Conservation (phyloP, 2,797 vertebrate genomes). For the Fringilla coelebs region DNA sequence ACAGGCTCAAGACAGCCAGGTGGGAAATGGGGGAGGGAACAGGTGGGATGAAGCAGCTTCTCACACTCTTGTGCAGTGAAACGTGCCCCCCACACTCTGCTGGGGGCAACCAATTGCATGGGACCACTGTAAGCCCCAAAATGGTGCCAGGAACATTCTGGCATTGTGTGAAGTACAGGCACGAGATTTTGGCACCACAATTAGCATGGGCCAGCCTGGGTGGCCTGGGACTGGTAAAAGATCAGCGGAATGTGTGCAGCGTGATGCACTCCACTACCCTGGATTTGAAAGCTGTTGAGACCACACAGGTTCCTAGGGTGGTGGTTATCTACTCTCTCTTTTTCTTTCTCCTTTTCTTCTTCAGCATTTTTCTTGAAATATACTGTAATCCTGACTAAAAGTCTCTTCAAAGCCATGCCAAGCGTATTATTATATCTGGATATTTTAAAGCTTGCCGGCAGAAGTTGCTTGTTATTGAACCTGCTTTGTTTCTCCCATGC, state of each 20-base stretch:
- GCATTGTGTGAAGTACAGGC: neutral
- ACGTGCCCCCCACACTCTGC: accelerated
- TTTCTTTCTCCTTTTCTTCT: neutral
- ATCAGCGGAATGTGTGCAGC: neutral
- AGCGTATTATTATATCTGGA: neutral
- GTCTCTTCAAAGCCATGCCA: neutral
- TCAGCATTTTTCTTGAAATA: neutral
- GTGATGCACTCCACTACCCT: accelerated
- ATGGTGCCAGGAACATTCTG: neutral
- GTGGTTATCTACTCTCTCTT: neutral
- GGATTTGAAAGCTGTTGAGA: neutral
- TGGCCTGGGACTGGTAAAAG: too few species aligned
- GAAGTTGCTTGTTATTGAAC: neutral
- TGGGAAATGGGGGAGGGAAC: neutral
- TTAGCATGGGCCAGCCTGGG: neutral
- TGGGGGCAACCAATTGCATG: accelerated
- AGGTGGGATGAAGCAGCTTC: neutral
- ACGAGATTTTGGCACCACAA: accelerated
- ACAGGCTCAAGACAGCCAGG: neutral
- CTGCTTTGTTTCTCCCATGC: neutral
- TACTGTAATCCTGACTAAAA: neutral
- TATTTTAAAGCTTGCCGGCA: neutral
- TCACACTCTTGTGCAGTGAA: too few species aligned
- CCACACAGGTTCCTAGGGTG: neutral
- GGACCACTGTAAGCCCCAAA: too few species aligned